These are phyloP conservation scores for Morone saxatilis DNA, from an alignment of 2,113 vertebrate species.

Conservation along the genomic window DNA sequence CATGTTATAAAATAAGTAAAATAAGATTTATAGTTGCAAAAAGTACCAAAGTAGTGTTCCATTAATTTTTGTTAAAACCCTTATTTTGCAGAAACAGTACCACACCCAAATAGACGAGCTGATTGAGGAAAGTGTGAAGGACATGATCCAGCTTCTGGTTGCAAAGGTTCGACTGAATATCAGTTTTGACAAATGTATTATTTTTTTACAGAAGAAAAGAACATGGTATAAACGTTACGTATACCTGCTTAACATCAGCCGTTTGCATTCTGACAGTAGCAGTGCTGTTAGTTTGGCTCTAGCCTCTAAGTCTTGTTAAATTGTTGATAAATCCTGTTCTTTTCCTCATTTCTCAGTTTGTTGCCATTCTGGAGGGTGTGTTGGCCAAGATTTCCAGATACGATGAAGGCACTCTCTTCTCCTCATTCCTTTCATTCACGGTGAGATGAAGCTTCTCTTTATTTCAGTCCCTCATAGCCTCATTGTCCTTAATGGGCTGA, in stretches of 20 bases:
- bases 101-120: slow-evolving; percentile 98
- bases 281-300: neutral
- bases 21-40: neutral
- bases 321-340: neutral
- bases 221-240: neutral
- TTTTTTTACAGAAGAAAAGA: neutral
- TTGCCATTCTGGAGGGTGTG: slow-evolving; percentile 96
- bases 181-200: neutral
- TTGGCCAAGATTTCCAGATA: slow-evolving; percentile 99
- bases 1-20: neutral
- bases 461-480: neutral
- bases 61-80: neutral
- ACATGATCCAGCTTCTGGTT: slow-evolving; percentile 98
- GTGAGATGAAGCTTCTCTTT: slow-evolving; percentile 83
- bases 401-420: slow-evolving; percentile 99
- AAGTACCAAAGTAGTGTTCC: neutral
- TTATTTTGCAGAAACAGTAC: slow-evolving; percentile 91
- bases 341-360: slow-evolving; percentile 86
- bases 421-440: slow-evolving; percentile 99
- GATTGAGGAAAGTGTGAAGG: slow-evolving; percentile 99
- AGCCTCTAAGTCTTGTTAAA: neutral
- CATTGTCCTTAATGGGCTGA: neutral
- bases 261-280: neutral
- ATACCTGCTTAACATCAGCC: neutral
- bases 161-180: slow-evolving; percentile 90